Base-by-base conservation (phyloP, 2,888 invertebrate species). In the Onthophagus sagittarius region DNA sequence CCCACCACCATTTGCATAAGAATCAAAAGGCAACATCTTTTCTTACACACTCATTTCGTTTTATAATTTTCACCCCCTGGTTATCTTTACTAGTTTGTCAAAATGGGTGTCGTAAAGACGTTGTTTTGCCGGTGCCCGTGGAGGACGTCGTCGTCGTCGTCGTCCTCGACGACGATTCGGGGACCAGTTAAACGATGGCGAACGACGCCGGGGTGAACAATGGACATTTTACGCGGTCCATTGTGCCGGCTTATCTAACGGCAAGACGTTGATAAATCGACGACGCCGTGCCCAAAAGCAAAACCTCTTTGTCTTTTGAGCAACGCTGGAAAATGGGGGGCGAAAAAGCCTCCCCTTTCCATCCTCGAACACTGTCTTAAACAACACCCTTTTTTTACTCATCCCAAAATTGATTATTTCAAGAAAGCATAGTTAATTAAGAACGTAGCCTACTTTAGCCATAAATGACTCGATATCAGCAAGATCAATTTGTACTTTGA, bases 211-310 rank as follows among this genome's bases (percentile, higher is more conserved):
- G 11, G 39, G 9, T 53, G 39, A 85, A 85, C 85, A 85, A 85
- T 84, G 83, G 84, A 83, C 84, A 84, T 85, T 85, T 85, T 85
- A 85, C 84, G 85, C 85, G 83, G 84, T 82, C 85, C 83, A 85
- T 85, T 85, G 85, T 85, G 85, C 85, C 83, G 83, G 84, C 83
- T 85, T 85, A 85, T 85, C 85, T 85, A 85, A 83, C 39, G 39
- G 39, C 39, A 85, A 85, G 85, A 85, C 85, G 85, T 85, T 85
- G 85, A 85, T 85, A 85, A 85, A 85, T 85, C 85, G 84, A 85
- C 85, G 85, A 11, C 39, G 9, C 39, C 39, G 23, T 23, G 23
- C 23, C 23, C 23, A 23, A 23, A 23, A 23, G 23, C 39, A 53
- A 53, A 53, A 11, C 39, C 9, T 53, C 39, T 53, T 53, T 53